phyloP scores from a whole-genome alignment of 2,113 vertebrate genomes.

The Semnornis frantzii region DNA sequence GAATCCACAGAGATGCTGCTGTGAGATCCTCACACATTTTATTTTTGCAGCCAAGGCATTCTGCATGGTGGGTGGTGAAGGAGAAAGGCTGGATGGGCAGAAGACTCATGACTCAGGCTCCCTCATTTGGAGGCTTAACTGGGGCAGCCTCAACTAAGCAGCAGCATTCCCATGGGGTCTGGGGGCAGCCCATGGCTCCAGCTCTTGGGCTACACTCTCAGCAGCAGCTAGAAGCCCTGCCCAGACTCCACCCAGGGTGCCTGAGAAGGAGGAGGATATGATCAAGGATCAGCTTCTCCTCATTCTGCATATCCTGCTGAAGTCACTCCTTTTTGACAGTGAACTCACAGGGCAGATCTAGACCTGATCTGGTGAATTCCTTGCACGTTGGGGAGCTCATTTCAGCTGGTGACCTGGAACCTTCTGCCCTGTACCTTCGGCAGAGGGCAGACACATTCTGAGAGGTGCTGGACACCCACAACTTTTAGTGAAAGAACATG shows the following conservation, averaged over 20 bases:
- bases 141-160: background rate
- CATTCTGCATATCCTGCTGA: background rate
- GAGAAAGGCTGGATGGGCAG: background rate
- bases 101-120: slow-evolving; percentile 43
- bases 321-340: background rate
- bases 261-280: slow-evolving; percentile 40
- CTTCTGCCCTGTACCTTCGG: background rate
- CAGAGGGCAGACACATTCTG: background rate
- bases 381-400: background rate
- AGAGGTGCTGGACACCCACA: background rate
- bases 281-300: background rate
- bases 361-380: fast-evolving
- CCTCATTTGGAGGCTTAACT: background rate
- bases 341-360: background rate
- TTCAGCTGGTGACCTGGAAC: background rate
- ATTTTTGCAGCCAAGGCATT: background rate
- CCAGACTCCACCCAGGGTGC: slow-evolving; percentile 80
- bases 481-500: background rate
- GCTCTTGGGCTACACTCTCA: slow-evolving; percentile 82
- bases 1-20: background rate
- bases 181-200: slow-evolving; percentile 71
- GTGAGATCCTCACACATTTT: background rate
- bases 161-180: background rate
- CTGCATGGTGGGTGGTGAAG: background rate
- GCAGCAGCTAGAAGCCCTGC: slow-evolving; percentile 78